phyloP scores from a whole-genome alignment of 2,113 vertebrate genomes.

The Eretmochelys imbricata region DNA sequence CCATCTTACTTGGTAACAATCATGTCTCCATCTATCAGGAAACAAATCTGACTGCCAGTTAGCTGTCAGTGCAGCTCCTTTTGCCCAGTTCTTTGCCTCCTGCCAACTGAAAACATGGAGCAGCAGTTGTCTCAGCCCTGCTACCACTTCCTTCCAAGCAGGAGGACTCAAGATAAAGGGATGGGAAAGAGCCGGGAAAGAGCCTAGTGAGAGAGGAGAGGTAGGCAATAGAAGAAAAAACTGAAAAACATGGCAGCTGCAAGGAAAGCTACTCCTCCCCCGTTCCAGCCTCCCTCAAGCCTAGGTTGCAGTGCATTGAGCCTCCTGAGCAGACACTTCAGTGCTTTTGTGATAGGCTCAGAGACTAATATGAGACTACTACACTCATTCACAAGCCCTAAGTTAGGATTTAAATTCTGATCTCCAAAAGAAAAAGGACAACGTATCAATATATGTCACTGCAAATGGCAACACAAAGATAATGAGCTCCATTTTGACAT shows the following conservation, averaged over 20 bases:
- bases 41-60: not conserved
- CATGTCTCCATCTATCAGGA: rapidly evolving
- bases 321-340: not conserved
- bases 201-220: not conserved
- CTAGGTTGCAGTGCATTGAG: not conserved
- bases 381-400: not conserved
- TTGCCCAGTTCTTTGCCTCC: rapidly evolving
- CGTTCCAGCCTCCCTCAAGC: not conserved
- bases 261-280: not conserved
- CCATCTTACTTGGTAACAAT: not conserved
- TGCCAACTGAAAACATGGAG: not conserved
- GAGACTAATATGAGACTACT: not conserved
- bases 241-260: not conserved
- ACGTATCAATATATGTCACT: rapidly evolving
- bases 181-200: constrained; percentile 66
- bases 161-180: not conserved
- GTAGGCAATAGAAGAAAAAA: not conserved
- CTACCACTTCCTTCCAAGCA: not conserved
- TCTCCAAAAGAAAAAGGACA: not conserved
- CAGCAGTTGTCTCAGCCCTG: not conserved
- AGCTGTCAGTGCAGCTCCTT: no score
- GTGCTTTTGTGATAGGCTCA: not conserved
- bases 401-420: not conserved
- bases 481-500: rapidly evolving
- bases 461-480: rapidly evolving